These are phyloP conservation scores for Pyrrhia umbra DNA, from an alignment of 2,888 invertebrate genomes.

Conservation along the genomic window DNA sequence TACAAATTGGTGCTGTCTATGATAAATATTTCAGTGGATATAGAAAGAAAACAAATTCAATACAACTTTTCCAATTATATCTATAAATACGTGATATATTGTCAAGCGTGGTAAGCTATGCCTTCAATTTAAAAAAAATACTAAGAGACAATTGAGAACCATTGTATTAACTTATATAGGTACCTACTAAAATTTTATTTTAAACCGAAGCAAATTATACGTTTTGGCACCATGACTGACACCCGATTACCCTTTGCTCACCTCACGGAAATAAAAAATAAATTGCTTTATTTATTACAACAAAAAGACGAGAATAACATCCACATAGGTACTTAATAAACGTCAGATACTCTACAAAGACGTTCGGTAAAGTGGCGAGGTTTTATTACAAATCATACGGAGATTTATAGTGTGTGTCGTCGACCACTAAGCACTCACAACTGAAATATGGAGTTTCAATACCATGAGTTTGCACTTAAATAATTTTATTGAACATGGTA, in stretches of 20 bases:
- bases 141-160: no score
- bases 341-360: conserved; percentile 54
- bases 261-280: conserved; percentile 46
- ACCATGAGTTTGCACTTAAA: conserved; percentile 54
- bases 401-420: conserved; percentile 76
- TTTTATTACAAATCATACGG: conserved; percentile 76
- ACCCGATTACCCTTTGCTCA: conserved; percentile 56
- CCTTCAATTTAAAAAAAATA: no score
- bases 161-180: no score
- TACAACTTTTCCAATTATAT: conserved; percentile 47
- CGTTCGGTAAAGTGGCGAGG: conserved; percentile 64
- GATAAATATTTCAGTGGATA: conserved; percentile 36
- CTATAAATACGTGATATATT: conserved; percentile 1
- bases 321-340: conserved; percentile 54
- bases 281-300: conserved; percentile 54
- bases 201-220: conserved; percentile 25
- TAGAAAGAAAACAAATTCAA: conserved; percentile 28
- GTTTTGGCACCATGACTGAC: conserved; percentile 57
- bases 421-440: conserved; percentile 69
- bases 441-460: conserved; percentile 72
- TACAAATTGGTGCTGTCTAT: conserved; percentile 42
- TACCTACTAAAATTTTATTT: conserved; percentile 11
- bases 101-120: no score
- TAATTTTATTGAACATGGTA: conserved; percentile 40
- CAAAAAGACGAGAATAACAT: conserved; percentile 44